A percentile compares a stretch with the other conserved stretches of the same genome.
Evolutionary conservation across 2,888 invertebrate genomes (phyloP).

Genomic region (Nymphalis polychloros): DNA sequence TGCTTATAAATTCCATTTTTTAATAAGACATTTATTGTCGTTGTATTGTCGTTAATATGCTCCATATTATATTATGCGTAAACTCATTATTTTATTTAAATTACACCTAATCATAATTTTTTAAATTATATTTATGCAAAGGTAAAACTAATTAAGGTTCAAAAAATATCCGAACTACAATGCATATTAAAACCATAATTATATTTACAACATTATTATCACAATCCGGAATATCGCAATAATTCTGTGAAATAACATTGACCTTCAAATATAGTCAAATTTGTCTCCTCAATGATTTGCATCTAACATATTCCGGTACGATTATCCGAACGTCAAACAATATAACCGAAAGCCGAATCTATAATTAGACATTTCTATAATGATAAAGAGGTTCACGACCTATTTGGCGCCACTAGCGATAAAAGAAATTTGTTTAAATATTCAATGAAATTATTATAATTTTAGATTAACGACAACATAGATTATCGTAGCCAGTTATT

Average conservation of each 20-base stretch:
- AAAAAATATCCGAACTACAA: no score
- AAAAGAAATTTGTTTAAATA: constrained; percentile 36
- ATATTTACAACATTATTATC: background rate
- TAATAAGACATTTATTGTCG: background rate
- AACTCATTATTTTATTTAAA: no score
- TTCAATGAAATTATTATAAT: constrained; percentile 35
- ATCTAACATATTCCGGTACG: constrained; percentile 2
- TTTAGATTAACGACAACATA: constrained; percentile 29
- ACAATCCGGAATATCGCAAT: background rate
- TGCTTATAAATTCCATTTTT: background rate
- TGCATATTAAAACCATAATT: no score
- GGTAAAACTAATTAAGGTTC: no score
- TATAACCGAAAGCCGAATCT: background rate
- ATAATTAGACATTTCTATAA: constrained; percentile 27
- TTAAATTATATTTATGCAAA: no score
- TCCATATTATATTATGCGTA: no score
- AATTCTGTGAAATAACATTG: background rate
- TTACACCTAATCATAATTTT: no score
- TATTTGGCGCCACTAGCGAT: constrained; percentile 39
- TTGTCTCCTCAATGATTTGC: background rate
- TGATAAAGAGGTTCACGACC: constrained; percentile 40
- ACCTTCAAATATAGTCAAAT: no score
- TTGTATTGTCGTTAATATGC: no score
- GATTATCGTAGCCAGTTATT: constrained; percentile 24
- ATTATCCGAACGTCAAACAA: constrained; percentile 2